A percentile compares a stretch with the other conserved stretches of the same genome.
These are phyloP conservation scores for Amphiprion percula DNA, from an alignment of 2,113 vertebrate species.

Conservation along the genomic window DNA sequence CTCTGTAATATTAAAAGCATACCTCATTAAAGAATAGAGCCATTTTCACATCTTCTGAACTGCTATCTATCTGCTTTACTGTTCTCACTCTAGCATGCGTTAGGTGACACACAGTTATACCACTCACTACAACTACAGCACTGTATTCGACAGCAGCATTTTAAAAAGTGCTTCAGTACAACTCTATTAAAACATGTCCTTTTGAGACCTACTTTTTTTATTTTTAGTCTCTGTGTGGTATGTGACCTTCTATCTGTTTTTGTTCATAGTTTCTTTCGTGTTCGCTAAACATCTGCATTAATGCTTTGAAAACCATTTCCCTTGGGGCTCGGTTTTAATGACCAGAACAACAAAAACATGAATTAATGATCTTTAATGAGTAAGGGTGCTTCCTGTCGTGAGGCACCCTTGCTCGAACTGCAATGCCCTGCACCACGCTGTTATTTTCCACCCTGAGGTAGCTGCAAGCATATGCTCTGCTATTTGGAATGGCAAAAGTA, in stretches of 20 bases:
- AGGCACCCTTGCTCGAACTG: slow-evolving; percentile 42
- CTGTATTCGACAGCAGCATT: neutral
- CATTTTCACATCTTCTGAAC: too few relatives aligned
- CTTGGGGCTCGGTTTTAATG: slow-evolving; percentile 64
- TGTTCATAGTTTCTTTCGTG: slow-evolving; percentile 50
- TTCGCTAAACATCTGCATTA: slow-evolving; percentile 58
- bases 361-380: slow-evolving; percentile 67
- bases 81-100: too few relatives aligned
- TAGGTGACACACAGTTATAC: too few relatives aligned
- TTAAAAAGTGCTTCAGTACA: neutral
- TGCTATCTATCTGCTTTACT: too few relatives aligned
- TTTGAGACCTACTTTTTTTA: slow-evolving; percentile 2
- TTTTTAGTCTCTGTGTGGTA: slow-evolving; percentile 2
- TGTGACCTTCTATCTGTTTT: slow-evolving; percentile 53
- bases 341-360: slow-evolving; percentile 58
- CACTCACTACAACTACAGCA: neutral
- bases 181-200: neutral
- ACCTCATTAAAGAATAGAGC: too few relatives aligned
- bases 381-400: slow-evolving; percentile 43
- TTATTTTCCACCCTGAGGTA: slow-evolving; percentile 40
- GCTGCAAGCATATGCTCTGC: slow-evolving; percentile 36
- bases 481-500: slow-evolving; percentile 23
- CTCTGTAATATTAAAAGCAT: too few relatives aligned
- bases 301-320: slow-evolving; percentile 49
- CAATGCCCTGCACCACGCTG: slow-evolving; percentile 32